phyloP scores from a whole-genome alignment of 2,797 vertebrate genomes.

The Coranthus polyacanthus region DNA sequence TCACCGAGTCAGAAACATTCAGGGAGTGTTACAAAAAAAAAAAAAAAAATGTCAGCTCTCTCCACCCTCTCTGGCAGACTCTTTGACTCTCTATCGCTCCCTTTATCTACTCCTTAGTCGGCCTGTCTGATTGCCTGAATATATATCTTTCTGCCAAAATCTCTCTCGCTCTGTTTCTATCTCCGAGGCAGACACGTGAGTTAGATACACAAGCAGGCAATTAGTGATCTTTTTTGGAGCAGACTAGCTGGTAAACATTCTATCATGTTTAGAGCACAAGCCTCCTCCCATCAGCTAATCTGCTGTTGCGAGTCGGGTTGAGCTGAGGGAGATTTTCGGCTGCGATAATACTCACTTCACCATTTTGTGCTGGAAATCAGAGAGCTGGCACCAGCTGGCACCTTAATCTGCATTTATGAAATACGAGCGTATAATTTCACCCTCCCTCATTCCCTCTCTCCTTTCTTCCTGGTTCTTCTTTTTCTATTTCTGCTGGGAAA shows the following conservation, averaged over 20 bases:
- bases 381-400: slow-evolving; percentile 59
- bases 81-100: slow-evolving; percentile 25
- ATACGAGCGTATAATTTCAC: slow-evolving; percentile 45
- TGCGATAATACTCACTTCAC: slow-evolving; percentile 51
- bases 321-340: slow-evolving; percentile 50
- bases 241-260: slow-evolving; percentile 56
- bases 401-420: slow-evolving; percentile 70
- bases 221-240: slow-evolving; percentile 58
- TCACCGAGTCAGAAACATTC: slow-evolving; percentile 59
- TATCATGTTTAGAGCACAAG: slow-evolving; percentile 29
- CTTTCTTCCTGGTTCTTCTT: slow-evolving; percentile 27
- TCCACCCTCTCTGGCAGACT: slow-evolving; percentile 18
- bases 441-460: slow-evolving; percentile 9
- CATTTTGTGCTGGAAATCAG: slow-evolving; percentile 39
- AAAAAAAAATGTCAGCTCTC: slow-evolving; percentile 37
- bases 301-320: slow-evolving; percentile 30
- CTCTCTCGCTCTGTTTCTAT: slow-evolving; percentile 8
- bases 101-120: slow-evolving; percentile 22
- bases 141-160: slow-evolving; percentile 3
- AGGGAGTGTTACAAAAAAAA: slow-evolving; percentile 47
- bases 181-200: slow-evolving; percentile 39
- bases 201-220: slow-evolving; percentile 50
- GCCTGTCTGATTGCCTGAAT: slow-evolving; percentile 3
- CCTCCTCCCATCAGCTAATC: slow-evolving; percentile 56
- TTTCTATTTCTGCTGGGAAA: slow-evolving; percentile 57